These are phyloP conservation scores for Lepidostoma basale DNA, from an alignment of 1,140 invertebrate species.

Conservation along the genomic window DNA sequence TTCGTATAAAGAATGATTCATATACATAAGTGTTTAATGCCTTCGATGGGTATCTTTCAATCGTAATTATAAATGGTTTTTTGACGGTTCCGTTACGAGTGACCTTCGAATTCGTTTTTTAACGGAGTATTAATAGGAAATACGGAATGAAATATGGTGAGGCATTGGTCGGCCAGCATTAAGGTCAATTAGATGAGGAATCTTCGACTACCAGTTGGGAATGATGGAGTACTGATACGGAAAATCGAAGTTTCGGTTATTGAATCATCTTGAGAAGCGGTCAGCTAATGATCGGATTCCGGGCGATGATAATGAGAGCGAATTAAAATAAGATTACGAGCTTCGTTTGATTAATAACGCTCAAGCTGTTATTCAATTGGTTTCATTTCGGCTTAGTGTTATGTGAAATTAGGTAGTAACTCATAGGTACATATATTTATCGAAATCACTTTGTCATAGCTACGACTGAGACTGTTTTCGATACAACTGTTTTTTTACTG, in stretches of 20 bases:
- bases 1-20: too few relatives aligned
- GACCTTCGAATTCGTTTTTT: conserved; percentile 8
- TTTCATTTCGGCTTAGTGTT: too few relatives aligned
- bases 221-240: not conserved
- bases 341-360: too few relatives aligned
- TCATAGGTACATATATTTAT: too few relatives aligned
- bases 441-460: too few relatives aligned
- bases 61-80: not conserved
- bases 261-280: conserved; percentile 5
- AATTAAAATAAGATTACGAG: conserved; percentile 16
- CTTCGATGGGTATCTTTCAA: not conserved
- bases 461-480: too few relatives aligned
- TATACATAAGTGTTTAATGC: too few relatives aligned
- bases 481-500: too few relatives aligned
- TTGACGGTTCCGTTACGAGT: not conserved
- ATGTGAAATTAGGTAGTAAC: too few relatives aligned
- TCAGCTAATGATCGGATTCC: not conserved
- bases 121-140: conserved; percentile 3
- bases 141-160: not conserved
- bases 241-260: conserved; percentile 3
- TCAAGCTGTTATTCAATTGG: too few relatives aligned
- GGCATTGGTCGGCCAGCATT: conserved; percentile 11
- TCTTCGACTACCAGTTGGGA: not conserved
- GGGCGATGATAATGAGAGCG: not conserved
- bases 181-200: conserved; percentile 19